A percentile compares a stretch with the other conserved stretches of the same genome.
Evolutionary conservation across 53 echinoderm and acorn worm species (phyloP).

Genomic region (Mesocentrotus franciscanus): DNA sequence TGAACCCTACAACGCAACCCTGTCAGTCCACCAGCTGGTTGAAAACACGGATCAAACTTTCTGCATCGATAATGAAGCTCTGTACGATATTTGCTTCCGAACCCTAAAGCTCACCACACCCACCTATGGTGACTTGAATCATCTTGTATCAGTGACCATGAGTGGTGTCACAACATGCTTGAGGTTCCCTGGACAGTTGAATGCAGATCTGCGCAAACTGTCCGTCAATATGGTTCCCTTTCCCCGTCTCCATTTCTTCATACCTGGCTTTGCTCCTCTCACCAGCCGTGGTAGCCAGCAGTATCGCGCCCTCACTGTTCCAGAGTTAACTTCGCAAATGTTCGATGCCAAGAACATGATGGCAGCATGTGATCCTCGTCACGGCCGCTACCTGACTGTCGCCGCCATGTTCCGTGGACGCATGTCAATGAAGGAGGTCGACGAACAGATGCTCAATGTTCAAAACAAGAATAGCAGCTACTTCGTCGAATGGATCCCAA

Average conservation of each 20-base stretch:
- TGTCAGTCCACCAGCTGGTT: slow-evolving; percentile 94
- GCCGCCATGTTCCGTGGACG: slow-evolving; percentile 80
- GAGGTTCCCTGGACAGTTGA: slow-evolving; percentile 94
- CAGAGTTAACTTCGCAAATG: slow-evolving; percentile 90
- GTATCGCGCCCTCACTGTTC: slow-evolving; percentile 94
- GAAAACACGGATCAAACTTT: slow-evolving; percentile 96
- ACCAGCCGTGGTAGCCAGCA: slow-evolving; percentile 96
- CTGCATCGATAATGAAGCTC: slow-evolving; percentile 96
- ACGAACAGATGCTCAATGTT: slow-evolving; percentile 84
- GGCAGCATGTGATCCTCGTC: slow-evolving; percentile 78
- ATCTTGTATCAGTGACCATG: slow-evolving; percentile 95
- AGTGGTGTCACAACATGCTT: slow-evolving; percentile 94
- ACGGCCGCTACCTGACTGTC: slow-evolving; percentile 77
- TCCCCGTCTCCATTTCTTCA: slow-evolving; percentile 99
- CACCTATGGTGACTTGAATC: slow-evolving; percentile 95
- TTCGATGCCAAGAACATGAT: slow-evolving; percentile 81
- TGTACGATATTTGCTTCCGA: slow-evolving; percentile 92
- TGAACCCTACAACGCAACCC: slow-evolving; percentile 93
- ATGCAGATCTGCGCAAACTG: slow-evolving; percentile 92
- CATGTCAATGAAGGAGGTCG: slow-evolving; percentile 83
- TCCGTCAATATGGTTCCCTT: slow-evolving; percentile 99
- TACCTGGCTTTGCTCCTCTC: slow-evolving; percentile 96
- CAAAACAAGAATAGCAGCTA: slow-evolving; percentile 87
- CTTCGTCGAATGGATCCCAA: slow-evolving; percentile 80
- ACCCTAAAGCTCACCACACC: slow-evolving; percentile 93